phyloP scores from a whole-genome alignment of 2,797 vertebrate genomes.

The Amphiprion clarkii region DNA sequence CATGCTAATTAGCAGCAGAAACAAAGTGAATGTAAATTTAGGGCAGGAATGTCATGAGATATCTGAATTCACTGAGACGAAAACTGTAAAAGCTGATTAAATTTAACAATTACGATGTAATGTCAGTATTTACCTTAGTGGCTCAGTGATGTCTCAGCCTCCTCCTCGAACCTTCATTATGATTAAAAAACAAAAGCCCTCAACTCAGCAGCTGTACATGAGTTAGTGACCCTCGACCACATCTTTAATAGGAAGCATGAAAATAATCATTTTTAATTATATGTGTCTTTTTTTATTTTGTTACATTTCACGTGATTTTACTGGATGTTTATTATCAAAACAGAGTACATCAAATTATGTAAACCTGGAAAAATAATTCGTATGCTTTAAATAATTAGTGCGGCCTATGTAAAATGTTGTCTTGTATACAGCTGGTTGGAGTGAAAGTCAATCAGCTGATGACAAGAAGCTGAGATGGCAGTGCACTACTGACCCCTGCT shows the following conservation, averaged over 20 bases:
- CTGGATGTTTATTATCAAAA: neutral
- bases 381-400: conserved; percentile 23
- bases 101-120: conserved; percentile 64
- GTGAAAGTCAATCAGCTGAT: neutral
- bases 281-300: neutral
- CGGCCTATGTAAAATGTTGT: conserved; percentile 8
- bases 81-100: conserved; percentile 71
- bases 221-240: conserved; percentile 54
- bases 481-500: conserved; percentile 83
- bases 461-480: conserved; percentile 16
- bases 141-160: conserved; percentile 53
- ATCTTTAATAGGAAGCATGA: conserved; percentile 49
- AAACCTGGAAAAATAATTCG: neutral
- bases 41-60: conserved; percentile 42
- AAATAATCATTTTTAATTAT: conserved; percentile 46
- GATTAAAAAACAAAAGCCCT: conserved; percentile 52
- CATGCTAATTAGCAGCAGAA: conserved; percentile 51
- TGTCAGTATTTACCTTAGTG: conserved; percentile 51
- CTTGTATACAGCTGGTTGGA: conserved; percentile 19
- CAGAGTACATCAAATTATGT: neutral
- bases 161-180: conserved; percentile 58
- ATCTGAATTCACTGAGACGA: conserved; percentile 62
- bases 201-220: conserved; percentile 17
- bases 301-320: neutral
- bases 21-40: conserved; percentile 53